A percentile compares a stretch with the other conserved stretches of the same genome.
Evolutionary conservation across 1,140 invertebrate genomes (phyloP).

Genomic region (Bombus affinis): DNA sequence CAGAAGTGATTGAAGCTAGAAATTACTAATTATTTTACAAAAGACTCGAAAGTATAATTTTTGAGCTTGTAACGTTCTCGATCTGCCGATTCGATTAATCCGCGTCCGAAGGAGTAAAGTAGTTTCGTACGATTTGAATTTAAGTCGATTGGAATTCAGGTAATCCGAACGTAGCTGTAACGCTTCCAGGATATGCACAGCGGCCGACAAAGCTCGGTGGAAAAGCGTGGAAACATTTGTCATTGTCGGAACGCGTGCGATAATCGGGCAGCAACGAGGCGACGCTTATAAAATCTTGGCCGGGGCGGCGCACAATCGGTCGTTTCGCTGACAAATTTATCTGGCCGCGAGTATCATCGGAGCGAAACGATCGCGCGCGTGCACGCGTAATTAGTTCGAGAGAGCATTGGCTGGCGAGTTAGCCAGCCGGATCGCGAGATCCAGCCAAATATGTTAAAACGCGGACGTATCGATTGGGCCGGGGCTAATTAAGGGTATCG

Average conservation of each 20-base stretch:
- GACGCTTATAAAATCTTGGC: constrained; percentile 14
- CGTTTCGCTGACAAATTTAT: constrained; percentile 35
- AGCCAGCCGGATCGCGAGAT: constrained; percentile 1
- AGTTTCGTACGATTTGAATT: too few species aligned
- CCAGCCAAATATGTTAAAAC: constrained; percentile 28
- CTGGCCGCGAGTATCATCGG: constrained; percentile 11
- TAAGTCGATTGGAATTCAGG: not conserved
- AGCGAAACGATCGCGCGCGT: constrained; percentile 5
- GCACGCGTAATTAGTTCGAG: constrained; percentile 17
- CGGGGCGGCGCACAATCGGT: not conserved
- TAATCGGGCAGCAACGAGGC: constrained; percentile 18
- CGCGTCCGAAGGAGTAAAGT: too few species aligned
- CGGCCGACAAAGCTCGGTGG: not conserved
- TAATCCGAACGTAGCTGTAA: not conserved
- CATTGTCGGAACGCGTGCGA: not conserved
- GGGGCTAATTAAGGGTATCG: constrained; percentile 14
- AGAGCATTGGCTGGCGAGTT: not conserved
- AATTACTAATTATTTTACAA: too few species aligned
- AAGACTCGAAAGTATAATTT: rapidly evolving
- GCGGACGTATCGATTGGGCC: constrained; percentile 18
- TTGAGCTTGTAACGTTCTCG: too few species aligned
- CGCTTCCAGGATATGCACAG: too few species aligned
- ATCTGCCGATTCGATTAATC: too few species aligned
- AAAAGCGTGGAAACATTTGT: constrained; percentile 16
- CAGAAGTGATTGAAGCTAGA: too few species aligned